Base-by-base conservation (phyloP, 2,113 vertebrate genomes). In the Embiotoca jacksoni region DNA sequence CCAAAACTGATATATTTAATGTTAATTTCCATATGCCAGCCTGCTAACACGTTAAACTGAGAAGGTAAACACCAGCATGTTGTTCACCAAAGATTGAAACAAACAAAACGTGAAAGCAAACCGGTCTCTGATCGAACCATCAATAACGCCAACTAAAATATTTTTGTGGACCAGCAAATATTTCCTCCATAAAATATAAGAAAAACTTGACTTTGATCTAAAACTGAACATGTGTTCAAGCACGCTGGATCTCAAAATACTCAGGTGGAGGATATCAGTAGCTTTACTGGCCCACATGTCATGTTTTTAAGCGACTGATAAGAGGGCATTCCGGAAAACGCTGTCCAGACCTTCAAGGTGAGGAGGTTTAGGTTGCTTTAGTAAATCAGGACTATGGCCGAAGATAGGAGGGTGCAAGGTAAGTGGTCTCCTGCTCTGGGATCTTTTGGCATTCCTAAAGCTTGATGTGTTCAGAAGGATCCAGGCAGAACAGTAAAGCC, bases 361-460 rank as follows among this genome's bases (percentile, higher is more conserved):
- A 78, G 58, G 9, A 39, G 55, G 44, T 49, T 76, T 57, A 61
- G n/a, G 16, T 44, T 33, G 79, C 59, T 31, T 50, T 75, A 65
- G 71, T 84, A 81, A 83, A 89, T 88, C 82, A 77, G 61, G 68
- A 55, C 75, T 50, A 23, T 1, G 52, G 63, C 71, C 63, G 72
- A 53, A 87, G 82, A 79, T 74, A 80, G 53, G 66, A 56, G 54
- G 80, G 81, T 68, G 78, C 5, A 69, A 76, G 91, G 91, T 88
- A 83, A 78, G 55, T 23, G 74, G 83, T 67, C 84, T 14, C 23
- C 7, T 57, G 74, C 23, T 64, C 78, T 49, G 4, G 44, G 62
- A 60, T 60, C 61, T 47, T 46, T 6, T 5, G 31, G 44, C 80
- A 84, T 81, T 86, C 80, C 68, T 72, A 46, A 81, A 53, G 57